Percentiles rank a stretch among this genome's conserved stretches.
phyloP scores from a whole-genome alignment of 2,113 vertebrate genomes.

The Lepidothrix coronata region DNA sequence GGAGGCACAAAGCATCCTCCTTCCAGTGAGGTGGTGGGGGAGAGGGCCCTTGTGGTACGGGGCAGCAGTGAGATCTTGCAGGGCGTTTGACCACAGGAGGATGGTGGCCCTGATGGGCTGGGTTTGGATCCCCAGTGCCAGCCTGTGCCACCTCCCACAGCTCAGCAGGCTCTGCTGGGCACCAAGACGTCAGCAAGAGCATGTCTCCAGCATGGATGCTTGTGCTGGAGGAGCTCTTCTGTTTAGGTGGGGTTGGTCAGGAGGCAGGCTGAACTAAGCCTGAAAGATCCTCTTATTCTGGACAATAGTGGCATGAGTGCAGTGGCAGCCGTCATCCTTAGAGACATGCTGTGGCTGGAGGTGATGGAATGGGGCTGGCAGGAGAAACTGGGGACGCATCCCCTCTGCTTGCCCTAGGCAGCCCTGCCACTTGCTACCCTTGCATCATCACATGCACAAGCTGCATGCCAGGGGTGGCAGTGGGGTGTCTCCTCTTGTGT shows the following conservation, averaged over 20 bases:
- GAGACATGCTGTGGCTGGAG: neutral
- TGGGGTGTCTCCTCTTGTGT: neutral
- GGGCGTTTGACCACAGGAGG: neutral
- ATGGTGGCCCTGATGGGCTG: neutral
- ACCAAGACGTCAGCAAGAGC: neutral
- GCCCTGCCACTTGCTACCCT: neutral
- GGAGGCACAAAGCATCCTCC: neutral
- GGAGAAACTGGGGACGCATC: neutral
- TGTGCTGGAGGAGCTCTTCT: neutral
- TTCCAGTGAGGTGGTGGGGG: neutral
- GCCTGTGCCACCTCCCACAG: neutral
- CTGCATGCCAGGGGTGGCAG: neutral
- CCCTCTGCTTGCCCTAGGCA: rapidly evolving
- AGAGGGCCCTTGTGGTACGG: rapidly evolving
- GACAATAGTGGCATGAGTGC: neutral
- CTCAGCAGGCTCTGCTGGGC: neutral
- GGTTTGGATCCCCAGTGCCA: neutral
- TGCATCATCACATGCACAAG: neutral
- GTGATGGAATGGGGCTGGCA: neutral
- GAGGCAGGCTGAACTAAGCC: neutral
- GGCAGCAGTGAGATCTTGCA: neutral
- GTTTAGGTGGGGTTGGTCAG: neutral
- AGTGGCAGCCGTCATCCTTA: rapidly evolving
- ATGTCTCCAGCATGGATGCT: neutral
- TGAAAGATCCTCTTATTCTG: neutral